Percentiles rank a stretch among this genome's conserved stretches.
phyloP scores from a whole-genome alignment of 1,140 invertebrate species.

The Eupeodes corollae region DNA sequence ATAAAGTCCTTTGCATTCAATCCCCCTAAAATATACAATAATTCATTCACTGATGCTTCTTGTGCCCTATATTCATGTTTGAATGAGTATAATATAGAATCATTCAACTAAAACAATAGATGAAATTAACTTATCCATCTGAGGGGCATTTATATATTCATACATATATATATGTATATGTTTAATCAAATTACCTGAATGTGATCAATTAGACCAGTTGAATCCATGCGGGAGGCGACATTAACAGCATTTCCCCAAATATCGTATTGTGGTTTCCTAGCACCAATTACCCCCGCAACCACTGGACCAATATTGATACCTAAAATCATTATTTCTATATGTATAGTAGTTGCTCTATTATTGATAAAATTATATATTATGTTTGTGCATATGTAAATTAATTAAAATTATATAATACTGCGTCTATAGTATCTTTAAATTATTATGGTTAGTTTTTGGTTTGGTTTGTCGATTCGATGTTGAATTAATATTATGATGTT shows the following conservation, averaged over 20 bases:
- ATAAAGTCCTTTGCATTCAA: no score
- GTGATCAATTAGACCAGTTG: constrained; percentile 67
- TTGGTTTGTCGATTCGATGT: no score
- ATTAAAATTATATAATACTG: constrained; percentile 1
- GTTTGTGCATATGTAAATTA: constrained; percentile 2
- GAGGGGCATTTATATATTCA: neutral
- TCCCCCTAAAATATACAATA: no score
- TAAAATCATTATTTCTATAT: constrained; percentile 31
- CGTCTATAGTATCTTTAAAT: no score
- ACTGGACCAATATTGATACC: constrained; percentile 91
- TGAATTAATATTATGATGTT: no score
- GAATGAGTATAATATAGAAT: no score
- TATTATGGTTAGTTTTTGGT: neutral
- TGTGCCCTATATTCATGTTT: neutral
- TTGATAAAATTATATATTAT: no score
- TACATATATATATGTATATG: no score
- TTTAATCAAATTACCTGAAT: constrained; percentile 54
- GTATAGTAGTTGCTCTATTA: neutral
- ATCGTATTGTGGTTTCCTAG: constrained; percentile 82
- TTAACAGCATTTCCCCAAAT: constrained; percentile 89
- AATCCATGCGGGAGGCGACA: constrained; percentile 81
- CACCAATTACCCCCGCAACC: constrained; percentile 91
- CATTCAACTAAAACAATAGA: constrained; percentile 7
- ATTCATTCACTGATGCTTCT: no score
- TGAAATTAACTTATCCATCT: constrained; percentile 3